Base-by-base conservation (phyloP, 2,797 vertebrate species). In the Syngnathus acus region DNA sequence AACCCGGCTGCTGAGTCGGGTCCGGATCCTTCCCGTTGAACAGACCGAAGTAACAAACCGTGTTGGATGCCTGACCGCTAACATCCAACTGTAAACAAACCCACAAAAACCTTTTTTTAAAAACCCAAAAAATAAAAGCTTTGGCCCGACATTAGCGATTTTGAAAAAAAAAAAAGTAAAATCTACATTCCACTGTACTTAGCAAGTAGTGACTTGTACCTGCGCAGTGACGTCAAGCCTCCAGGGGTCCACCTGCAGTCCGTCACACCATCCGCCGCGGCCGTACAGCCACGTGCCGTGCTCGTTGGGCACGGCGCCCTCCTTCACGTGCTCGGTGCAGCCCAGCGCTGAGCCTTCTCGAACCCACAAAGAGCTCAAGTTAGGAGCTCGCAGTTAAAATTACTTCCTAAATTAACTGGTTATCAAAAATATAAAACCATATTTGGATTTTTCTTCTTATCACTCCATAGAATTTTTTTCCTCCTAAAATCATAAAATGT, bases 231-330 rank as follows among this genome's bases (percentile, higher is more conserved):
- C 10, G 7, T 93, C 89, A 0, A 68, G 65, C 84, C 84, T 92
- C 92, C 92, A 93, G 26, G 92, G 91, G 72, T 86, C 39, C 23
- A 93, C 90, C 84, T 92, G 92, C 0, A 91, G 84, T 0, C 92
- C 92, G 3, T 91, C 90, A 23, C 92, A 93, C 92, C 92, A 93
- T 72, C 92, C 92, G 1, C 81, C 91, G 0, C 92, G 82, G 0
- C 92, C 92, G 9, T 92, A 93, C 72, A 93, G 82, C 92, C 92
- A 93, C 0, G 92, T 93, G 19, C 92, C 92, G 21, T 90, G 77
- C 59, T 93, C 90, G 17, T 93, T 93, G 0, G 92, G 92, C 5
- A 93, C 90, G 0, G 87, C 91, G 0, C 92, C 92, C 2, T 91
- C 85, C 14, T 66, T 75, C 4, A 90, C 91, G 17, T 55, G 74